A percentile compares a stretch with the other conserved stretches of the same genome.
phyloP scores from a whole-genome alignment of 1,140 invertebrate genomes.

The Aphaenogaster rudis region DNA sequence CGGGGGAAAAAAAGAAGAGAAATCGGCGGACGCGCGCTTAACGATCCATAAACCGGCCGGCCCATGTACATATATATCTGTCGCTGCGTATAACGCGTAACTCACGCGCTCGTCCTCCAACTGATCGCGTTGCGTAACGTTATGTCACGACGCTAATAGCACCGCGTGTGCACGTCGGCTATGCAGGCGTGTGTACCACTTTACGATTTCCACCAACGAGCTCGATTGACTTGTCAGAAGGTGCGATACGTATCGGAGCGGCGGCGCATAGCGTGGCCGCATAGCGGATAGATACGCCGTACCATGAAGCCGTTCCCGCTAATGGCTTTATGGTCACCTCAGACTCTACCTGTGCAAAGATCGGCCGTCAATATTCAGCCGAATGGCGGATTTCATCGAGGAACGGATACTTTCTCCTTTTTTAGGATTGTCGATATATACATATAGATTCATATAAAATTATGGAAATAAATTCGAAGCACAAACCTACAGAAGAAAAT shows the following conservation, averaged over 20 bases:
- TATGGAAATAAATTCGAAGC: neutral
- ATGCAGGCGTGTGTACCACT: constrained; percentile 50
- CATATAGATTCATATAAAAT: neutral
- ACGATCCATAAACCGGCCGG: constrained; percentile 26
- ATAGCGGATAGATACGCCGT: constrained; percentile 33
- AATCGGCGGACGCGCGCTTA: constrained; percentile 14
- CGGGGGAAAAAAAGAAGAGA: neutral
- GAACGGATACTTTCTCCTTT: neutral
- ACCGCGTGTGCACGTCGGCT: constrained; percentile 48
- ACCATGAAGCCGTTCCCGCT: constrained; percentile 41
- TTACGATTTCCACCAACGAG: constrained; percentile 61
- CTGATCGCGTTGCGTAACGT: constrained; percentile 66
- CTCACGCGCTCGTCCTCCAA: constrained; percentile 57
- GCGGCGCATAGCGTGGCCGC: neutral
- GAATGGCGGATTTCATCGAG: neutral
- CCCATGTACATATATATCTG: constrained; percentile 33
- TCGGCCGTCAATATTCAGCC: constrained; percentile 36
- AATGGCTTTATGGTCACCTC: constrained; percentile 45
- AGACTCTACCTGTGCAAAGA: neutral
- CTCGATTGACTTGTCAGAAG: constrained; percentile 57
- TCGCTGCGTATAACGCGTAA: constrained; percentile 28
- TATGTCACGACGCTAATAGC: constrained; percentile 63
- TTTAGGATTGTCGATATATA: neutral
- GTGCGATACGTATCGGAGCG: constrained; percentile 49
- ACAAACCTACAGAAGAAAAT: neutral